These are phyloP conservation scores for Jacana jacana DNA, from an alignment of 2,113 vertebrate species.

Conservation along the genomic window DNA sequence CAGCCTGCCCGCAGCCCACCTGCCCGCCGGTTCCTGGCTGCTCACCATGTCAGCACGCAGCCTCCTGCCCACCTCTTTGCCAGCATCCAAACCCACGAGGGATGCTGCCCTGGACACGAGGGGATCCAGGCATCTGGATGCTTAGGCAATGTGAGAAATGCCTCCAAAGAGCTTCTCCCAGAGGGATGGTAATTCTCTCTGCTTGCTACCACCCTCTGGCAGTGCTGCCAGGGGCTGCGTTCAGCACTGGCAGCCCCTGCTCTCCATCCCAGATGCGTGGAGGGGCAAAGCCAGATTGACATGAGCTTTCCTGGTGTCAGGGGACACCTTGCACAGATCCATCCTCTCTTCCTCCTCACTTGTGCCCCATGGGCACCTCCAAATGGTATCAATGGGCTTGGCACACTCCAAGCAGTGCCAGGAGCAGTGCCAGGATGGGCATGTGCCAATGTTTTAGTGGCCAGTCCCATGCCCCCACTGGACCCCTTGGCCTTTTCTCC, in stretches of 20 bases:
- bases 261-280: neutral
- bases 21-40: neutral
- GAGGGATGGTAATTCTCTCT: neutral
- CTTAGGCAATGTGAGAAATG: neutral
- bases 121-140: neutral
- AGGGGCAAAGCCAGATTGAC: neutral
- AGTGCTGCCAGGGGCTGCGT: neutral
- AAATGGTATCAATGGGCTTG: accelerated
- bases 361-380: neutral
- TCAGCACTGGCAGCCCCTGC: neutral
- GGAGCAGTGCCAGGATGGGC: neutral
- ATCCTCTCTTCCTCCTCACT: neutral
- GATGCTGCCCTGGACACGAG: neutral
- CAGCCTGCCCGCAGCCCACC: neutral
- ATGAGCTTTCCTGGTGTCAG: neutral
- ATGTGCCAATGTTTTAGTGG: neutral
- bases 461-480: neutral
- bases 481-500: neutral
- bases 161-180: neutral
- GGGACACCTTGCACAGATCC: neutral
- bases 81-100: neutral
- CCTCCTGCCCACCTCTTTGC: neutral
- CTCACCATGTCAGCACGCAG: neutral
- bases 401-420: neutral
- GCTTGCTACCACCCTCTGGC: neutral